Percentiles rank a stretch among this genome's conserved stretches.
Conservation (phyloP, 2,888 invertebrate species). For the Acheta domesticus region DNA sequence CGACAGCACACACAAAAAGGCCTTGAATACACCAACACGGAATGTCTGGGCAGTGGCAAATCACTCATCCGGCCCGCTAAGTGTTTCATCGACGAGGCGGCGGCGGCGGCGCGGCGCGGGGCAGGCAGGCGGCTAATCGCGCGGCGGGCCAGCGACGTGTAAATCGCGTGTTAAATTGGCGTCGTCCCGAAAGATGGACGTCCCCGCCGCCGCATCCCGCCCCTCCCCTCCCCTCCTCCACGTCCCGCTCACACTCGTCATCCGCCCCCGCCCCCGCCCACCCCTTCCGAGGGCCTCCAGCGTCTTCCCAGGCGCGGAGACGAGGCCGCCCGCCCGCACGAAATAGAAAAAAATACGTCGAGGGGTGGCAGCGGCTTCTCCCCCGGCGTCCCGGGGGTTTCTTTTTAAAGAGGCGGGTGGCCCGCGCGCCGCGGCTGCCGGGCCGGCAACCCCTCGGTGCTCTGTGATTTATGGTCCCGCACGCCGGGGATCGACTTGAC, state of each 20-base stretch:
- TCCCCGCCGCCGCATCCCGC: not conserved
- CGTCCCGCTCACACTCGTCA: not conserved
- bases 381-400: not conserved
- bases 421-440: not conserved
- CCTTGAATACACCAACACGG: too few species aligned
- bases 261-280: not conserved
- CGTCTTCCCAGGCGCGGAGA: too few species aligned
- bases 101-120: not conserved
- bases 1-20: too few species aligned
- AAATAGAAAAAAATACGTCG: too few species aligned
- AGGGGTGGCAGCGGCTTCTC: not conserved
- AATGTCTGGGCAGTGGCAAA: too few species aligned
- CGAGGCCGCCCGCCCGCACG: too few species aligned
- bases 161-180: constrained; percentile 18
- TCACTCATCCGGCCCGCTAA: too few species aligned
- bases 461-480: constrained; percentile 8
- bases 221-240: not conserved
- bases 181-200: not conserved
- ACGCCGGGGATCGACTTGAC: not conserved
- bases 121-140: not conserved
- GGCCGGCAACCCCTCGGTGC: not conserved
- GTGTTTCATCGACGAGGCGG: too few species aligned
- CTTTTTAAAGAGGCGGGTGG: not conserved
- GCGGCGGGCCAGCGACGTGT: constrained; percentile 4
- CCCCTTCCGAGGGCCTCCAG: not conserved